Conservation (phyloP, 2,797 vertebrate genomes). For the Loriculus beryllinus region DNA sequence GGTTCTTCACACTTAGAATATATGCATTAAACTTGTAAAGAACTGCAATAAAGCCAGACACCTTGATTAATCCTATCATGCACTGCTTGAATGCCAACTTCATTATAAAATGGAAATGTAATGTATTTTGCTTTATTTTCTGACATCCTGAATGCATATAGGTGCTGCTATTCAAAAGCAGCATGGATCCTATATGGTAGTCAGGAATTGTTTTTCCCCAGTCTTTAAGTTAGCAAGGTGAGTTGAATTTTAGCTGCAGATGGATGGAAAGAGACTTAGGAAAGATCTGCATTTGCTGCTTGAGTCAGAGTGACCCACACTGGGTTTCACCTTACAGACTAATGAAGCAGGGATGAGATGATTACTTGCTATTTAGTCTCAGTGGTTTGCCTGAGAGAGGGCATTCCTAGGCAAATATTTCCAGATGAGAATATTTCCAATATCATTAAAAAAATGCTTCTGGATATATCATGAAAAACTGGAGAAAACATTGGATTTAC, state of each 20-base stretch:
- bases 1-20: background rate
- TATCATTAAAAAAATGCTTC: background rate
- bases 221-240: background rate
- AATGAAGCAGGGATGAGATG: background rate
- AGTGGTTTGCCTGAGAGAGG: background rate
- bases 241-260: background rate
- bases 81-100: background rate
- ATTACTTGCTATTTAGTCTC: background rate
- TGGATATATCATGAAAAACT: background rate
- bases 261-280: background rate
- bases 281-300: background rate
- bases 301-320: background rate
- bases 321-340: background rate
- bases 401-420: background rate
- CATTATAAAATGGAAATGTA: background rate
- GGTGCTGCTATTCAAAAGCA: background rate
- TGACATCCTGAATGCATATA: background rate
- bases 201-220: background rate
- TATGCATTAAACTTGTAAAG: background rate
- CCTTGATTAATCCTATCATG: background rate
- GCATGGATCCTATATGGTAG: background rate
- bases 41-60: background rate
- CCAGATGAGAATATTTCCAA: background rate
- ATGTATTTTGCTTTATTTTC: background rate
- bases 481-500: background rate